Evolutionary conservation across 2,113 vertebrate species (phyloP).

Genomic region (Scolopax mira): DNA sequence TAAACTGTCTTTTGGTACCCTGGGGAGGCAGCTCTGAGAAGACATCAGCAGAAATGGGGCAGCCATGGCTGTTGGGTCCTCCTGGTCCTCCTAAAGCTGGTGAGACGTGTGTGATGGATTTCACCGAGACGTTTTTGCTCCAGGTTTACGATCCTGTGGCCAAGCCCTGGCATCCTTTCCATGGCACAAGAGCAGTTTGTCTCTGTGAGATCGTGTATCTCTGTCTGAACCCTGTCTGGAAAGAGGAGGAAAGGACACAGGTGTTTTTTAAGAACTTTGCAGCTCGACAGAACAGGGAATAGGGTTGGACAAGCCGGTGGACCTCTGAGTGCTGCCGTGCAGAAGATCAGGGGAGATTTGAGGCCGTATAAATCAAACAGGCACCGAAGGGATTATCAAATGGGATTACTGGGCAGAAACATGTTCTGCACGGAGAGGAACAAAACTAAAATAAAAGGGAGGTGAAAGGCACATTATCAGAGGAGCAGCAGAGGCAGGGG

Average conservation of each 20-base stretch:
- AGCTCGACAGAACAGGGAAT: not conserved
- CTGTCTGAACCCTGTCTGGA: not conserved
- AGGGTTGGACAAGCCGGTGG: not conserved
- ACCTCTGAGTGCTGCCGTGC: not conserved
- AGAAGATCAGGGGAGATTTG: accelerated
- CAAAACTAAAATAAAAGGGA: not conserved
- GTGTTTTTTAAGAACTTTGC: not conserved
- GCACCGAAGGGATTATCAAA: not conserved
- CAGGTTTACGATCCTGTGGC: not conserved
- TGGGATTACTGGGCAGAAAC: not conserved
- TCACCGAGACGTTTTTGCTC: not conserved
- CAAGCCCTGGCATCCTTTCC: not conserved
- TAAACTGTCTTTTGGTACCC: not conserved
- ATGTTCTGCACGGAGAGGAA: not conserved
- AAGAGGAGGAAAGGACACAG: not conserved
- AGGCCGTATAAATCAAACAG: not conserved
- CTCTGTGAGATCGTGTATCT: not conserved
- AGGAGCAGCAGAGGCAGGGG: not conserved
- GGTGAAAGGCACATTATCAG: not conserved
- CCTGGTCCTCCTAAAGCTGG: not conserved
- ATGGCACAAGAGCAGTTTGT: not conserved
- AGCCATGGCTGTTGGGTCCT: not conserved
- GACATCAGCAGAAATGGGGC: not conserved
- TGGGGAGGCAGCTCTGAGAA: not conserved
- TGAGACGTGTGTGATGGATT: accelerated